Evolutionary conservation across 2,113 vertebrate species (phyloP).

Genomic region (Dendropsophus ebraccatus): DNA sequence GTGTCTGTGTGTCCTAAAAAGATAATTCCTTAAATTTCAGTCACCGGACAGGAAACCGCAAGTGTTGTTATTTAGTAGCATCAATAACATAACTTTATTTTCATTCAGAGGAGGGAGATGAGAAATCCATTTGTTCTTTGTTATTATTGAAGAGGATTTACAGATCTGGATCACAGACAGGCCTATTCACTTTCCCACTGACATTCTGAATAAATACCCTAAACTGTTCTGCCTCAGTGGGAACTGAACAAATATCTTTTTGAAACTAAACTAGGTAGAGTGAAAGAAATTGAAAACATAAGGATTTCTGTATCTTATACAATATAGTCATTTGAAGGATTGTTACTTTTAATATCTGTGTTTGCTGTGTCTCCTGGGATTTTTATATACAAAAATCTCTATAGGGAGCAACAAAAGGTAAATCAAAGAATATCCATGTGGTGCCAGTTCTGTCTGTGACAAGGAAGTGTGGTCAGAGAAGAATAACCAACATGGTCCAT

Average conservation of each 20-base stretch:
- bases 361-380: neutral
- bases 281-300: neutral
- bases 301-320: neutral
- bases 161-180: neutral
- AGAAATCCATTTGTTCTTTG: conserved; percentile 15
- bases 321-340: neutral
- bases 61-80: neutral
- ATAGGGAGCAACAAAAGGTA: neutral
- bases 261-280: neutral
- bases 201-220: neutral
- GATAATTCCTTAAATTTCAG: conserved; percentile 3
- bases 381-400: neutral
- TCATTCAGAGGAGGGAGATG: neutral
- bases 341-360: neutral
- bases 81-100: neutral
- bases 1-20: neutral
- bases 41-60: neutral
- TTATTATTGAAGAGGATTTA: conserved; percentile 14
- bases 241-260: neutral
- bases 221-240: neutral
- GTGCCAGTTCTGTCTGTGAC: no score
- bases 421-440: no score
- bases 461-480: no score
- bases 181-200: conserved; percentile 20
- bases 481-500: no score